Evolutionary conservation across 2,113 vertebrate species (phyloP).

Genomic region (Paralichthys olivaceus): DNA sequence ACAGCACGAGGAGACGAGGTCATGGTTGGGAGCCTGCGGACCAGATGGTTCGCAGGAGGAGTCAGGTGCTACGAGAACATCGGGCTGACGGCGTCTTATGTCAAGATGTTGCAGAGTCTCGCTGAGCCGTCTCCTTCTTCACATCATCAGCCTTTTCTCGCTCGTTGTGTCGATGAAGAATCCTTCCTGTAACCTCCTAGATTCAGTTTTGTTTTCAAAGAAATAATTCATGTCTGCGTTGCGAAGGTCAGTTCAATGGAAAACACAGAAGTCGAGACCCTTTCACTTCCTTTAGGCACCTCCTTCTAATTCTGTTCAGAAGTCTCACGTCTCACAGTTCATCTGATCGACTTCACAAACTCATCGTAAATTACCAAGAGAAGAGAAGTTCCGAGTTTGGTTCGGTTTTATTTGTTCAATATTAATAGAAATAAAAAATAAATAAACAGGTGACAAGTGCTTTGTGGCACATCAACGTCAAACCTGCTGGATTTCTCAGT

Average conservation of each 20-base stretch:
- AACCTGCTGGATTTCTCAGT: no score
- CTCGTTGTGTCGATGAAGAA: constrained; percentile 14
- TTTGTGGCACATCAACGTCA: no score
- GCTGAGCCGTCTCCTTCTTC: constrained; percentile 37
- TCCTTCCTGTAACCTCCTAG: constrained; percentile 10
- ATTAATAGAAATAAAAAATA: no score
- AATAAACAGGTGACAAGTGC: no score
- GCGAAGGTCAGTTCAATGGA: constrained; percentile 17
- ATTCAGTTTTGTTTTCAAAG: background rate
- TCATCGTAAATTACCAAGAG: no score
- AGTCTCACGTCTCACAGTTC: no score
- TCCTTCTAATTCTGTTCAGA: no score
- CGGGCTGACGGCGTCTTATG: constrained; percentile 43
- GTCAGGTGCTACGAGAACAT: constrained; percentile 75
- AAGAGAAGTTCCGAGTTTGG: no score
- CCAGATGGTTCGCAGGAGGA: constrained; percentile 64
- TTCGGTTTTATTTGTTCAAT: no score
- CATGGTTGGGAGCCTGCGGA: constrained; percentile 50
- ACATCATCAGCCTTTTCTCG: background rate
- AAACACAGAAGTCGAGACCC: background rate
- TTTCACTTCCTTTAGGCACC: no score
- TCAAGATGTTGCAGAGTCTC: constrained; percentile 32
- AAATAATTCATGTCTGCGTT: background rate
- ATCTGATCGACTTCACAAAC: no score
- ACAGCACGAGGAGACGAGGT: constrained; percentile 16